These are phyloP conservation scores for Polymixis lichenea DNA, from an alignment of 2,888 invertebrate species.

Conservation along the genomic window DNA sequence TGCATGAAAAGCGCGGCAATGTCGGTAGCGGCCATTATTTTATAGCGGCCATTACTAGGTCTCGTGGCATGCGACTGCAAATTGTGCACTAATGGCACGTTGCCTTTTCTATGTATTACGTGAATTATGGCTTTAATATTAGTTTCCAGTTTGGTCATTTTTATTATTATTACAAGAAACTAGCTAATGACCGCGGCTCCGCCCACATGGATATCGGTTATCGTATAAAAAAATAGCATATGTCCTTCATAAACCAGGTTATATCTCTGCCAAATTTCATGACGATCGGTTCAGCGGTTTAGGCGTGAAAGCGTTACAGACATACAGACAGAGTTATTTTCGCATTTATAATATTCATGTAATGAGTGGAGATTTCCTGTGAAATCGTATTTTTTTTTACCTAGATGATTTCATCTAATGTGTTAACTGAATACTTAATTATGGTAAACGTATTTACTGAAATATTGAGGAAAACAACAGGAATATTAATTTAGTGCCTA, in stretches of 20 bases:
- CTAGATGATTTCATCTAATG: background rate
- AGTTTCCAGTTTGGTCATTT: background rate
- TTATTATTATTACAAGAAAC: too few species aligned
- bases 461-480: background rate
- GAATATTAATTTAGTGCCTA: background rate
- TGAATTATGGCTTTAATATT: constrained; percentile 9
- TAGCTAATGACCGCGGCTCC: too few species aligned
- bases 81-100: constrained; percentile 25
- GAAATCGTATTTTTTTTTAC: background rate
- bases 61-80: constrained; percentile 41
- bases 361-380: too few species aligned
- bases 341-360: too few species aligned
- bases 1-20: constrained; percentile 27
- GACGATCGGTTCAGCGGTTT: too few species aligned
- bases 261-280: too few species aligned
- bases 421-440: background rate
- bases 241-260: too few species aligned
- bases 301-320: too few species aligned
- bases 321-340: too few species aligned
- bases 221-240: too few species aligned
- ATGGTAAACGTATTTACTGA: background rate
- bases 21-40: constrained; percentile 7
- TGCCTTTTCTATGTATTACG: background rate
- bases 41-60: constrained; percentile 22
- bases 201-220: too few species aligned